These are phyloP conservation scores for human DNA, from an alignment of 2,113 vertebrate species.

Conservation along the genomic window GRCh38 chr6:54097501-54098000, in stretches of 20 bases:
- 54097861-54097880: not conserved
- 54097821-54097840: not conserved
- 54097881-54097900: not conserved
- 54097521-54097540: not conserved
- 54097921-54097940: fast-evolving
- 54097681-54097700: not conserved
- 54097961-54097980: not conserved
- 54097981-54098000: fast-evolving
- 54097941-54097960: not conserved
- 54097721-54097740: not conserved
- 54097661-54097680: not conserved
- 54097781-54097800: not conserved
- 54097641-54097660: constrained; percentile 2
- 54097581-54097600: not conserved
- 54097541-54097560: not conserved
- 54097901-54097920: fast-evolving
- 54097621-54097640: not conserved
- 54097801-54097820: not conserved
- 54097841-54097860: not conserved
- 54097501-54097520: not conserved
- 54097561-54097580: constrained; percentile 28
- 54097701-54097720: not conserved
- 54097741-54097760: not conserved
- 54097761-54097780: not conserved
- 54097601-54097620: not conserved